Percentiles rank a stretch among this genome's conserved stretches.
phyloP scores from a whole-genome alignment of 2,888 invertebrate genomes.

The Apomyelois bistriatella region DNA sequence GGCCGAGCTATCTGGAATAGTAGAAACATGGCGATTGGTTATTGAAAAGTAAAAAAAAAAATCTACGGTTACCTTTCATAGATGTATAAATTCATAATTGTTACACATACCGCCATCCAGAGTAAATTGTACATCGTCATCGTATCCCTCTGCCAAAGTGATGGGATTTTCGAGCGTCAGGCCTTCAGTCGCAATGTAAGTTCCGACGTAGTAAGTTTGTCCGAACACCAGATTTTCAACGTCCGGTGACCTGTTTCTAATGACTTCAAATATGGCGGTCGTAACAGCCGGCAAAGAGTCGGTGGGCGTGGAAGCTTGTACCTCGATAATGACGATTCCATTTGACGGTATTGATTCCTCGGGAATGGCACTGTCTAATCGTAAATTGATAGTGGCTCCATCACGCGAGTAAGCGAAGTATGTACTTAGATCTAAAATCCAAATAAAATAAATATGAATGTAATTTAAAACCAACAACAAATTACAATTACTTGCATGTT shows the following conservation, averaged over 20 bases:
- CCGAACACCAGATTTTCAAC: constrained; percentile 25
- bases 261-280: not conserved
- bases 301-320: not conserved
- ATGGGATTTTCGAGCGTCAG: constrained; percentile 28
- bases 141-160: constrained; percentile 29
- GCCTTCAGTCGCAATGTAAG: constrained; percentile 25
- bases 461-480: too few species aligned
- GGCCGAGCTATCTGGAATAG: constrained; percentile 14
- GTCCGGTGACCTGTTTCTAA: not conserved
- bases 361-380: not conserved
- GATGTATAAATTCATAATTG: not conserved
- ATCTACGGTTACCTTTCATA: not conserved
- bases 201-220: constrained; percentile 33
- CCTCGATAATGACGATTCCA: not conserved
- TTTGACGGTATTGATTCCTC: not conserved
- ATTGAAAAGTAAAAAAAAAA: too few species aligned
- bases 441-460: too few species aligned
- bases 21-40: not conserved
- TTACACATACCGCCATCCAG: constrained; percentile 31
- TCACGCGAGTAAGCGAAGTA: not conserved
- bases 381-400: not conserved
- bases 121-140: constrained; percentile 26
- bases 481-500: too few species aligned
- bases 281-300: not conserved
- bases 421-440: constrained; percentile 13